Evolutionary conservation across 2,113 vertebrate genomes (phyloP), one percentile per base, ranked within the genome.

Genomic region (Cottus gobio): DNA sequence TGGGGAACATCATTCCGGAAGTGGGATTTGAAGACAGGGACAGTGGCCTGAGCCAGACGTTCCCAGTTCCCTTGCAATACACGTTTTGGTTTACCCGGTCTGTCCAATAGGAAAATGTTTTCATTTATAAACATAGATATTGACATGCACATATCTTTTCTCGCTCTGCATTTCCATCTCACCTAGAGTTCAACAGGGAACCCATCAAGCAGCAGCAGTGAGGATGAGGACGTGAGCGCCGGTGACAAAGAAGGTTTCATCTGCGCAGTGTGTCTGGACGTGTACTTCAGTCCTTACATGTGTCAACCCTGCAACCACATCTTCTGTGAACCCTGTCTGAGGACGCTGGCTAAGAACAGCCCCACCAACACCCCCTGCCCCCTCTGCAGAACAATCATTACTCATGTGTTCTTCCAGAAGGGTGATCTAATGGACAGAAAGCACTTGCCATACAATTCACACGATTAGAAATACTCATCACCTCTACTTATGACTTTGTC

Each of bases 241-340:
- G 39, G 89, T 31, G 90, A 93, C 60, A 93, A 85, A 36, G 97
- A 99, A 68, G 95, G 96, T 84, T 97, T 95, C 90, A 95, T 97
- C 57, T 99, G 97, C 75, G 97, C 98, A 0, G 97, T 99, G 56
- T 99, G 97, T 87, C 88, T 99, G 93, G 98, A 99, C 76, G 91
- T 99, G 66, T 99, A 98, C 93, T 98, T 97, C 94, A 98, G 96
- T 86, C 98, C 98, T 20, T 96, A 98, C 89, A 97, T 97, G 97
- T 99, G 98, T 81, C 96, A 97, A 71, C 98, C 98, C 3, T 99
- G 98, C 87, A 96, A 91, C 71, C 98, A 99, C 86, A 95, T 99
- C 92, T 99, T 99, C 94, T 99, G 97, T 87, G 98, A 99, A 91
- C 97, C 97, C 78, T 99, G 97, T 90, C 94, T 99, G 88, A 96